Evolutionary conservation across 2,113 vertebrate species (phyloP), one percentile per base, ranked within the genome.

Genomic region (Rhineura floridana): DNA sequence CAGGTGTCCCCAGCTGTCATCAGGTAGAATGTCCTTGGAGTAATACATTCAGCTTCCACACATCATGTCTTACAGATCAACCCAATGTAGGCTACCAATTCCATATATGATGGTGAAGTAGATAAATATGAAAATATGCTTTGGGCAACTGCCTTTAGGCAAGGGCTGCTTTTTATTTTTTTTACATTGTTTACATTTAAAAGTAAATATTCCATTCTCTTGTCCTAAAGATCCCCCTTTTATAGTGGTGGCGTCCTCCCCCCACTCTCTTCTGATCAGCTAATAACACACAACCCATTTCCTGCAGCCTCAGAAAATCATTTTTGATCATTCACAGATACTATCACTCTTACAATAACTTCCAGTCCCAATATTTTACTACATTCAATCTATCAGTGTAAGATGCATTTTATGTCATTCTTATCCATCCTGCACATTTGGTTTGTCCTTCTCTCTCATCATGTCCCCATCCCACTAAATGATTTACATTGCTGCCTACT

Each of bases 401-500:
- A 79, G 90, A 94, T 87, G 48, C 72, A 90, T 92, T n/a, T 92
- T 80, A 83, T 96, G 93, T 88, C 94, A 95, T 96, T 96, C 91
- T 95, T 90, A 90, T 85, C 85, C 89, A 95, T 89, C 88, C 82
- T 94, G 88, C 89, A 93, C 88, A 92, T 79, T 88, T 63, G 87
- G 89, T 95, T 96, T 96, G 92, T 96, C 94, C 90, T 92, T 94
- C 84, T 94, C 86, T 95, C 87, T 95, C 92, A 94, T 95, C 95
- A 93, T 52, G 63, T 5, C 91, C 91, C 82, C 33, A 95, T 85
- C 92, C 91, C 81, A 91, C 88, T 92, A 90, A 93, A 94, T 83
- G 93, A 95, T 94, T 92, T 94, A 93, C 82, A 91, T 73, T 91
- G 70, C 93, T 95, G 89, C 93, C 87, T 86, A 73, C 81, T 94